Evolutionary conservation across 2,797 vertebrate genomes (phyloP).

Genomic region (Lerista edwardsae): DNA sequence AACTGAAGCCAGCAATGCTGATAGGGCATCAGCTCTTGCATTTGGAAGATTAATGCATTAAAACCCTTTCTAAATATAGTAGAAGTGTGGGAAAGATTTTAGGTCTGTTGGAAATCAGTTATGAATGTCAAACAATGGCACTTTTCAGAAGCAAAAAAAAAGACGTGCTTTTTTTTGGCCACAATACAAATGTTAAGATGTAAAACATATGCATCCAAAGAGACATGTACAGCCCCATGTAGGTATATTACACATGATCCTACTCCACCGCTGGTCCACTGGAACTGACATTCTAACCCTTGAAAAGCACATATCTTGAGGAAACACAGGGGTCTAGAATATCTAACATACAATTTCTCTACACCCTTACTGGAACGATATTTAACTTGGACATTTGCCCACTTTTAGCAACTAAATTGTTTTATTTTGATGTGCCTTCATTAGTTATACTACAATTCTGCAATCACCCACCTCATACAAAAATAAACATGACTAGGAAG

Average conservation of each 20-base stretch:
- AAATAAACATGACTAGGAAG: not conserved
- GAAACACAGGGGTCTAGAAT: not conserved
- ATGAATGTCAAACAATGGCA: slow-evolving; percentile 15
- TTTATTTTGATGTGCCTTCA: not conserved
- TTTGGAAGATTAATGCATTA: slow-evolving; percentile 1
- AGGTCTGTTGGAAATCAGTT: slow-evolving; percentile 1
- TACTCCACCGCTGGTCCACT: not conserved
- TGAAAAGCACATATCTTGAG: not conserved
- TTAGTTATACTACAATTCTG: not conserved
- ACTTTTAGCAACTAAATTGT: not conserved
- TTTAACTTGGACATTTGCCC: slow-evolving; percentile 3
- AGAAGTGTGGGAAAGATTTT: slow-evolving; percentile 5
- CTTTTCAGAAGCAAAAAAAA: slow-evolving; percentile 11
- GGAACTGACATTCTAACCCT: slow-evolving; percentile 6
- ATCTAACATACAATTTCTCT: not conserved
- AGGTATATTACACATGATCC: not conserved
- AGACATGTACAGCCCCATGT: not conserved
- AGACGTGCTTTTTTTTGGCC: slow-evolving; percentile 21
- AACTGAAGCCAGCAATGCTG: not conserved
- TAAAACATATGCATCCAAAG: slow-evolving; percentile 17
- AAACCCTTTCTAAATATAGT: slow-evolving; percentile 1
- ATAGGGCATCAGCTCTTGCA: not conserved
- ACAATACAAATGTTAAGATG: slow-evolving; percentile 6
- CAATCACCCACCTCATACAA: not conserved
- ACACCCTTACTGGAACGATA: not conserved